Evolutionary conservation across 1,140 invertebrate species (phyloP).

Genomic region (Megalonaias nervosa): DNA sequence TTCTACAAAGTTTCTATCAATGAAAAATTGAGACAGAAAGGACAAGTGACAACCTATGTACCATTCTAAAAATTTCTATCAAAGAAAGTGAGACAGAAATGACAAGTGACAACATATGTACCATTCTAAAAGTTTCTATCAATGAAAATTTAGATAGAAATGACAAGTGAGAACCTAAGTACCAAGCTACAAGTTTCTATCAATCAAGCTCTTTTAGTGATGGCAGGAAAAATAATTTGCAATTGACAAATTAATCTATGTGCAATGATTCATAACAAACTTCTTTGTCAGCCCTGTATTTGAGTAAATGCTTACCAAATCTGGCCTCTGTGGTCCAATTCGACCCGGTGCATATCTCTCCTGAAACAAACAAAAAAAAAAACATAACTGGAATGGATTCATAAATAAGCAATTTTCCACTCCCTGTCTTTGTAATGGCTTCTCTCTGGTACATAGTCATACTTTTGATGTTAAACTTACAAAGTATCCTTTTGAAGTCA

Average conservation of each 20-base stretch:
- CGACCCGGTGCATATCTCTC: slow-evolving; percentile 43
- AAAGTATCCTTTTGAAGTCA: too few species aligned
- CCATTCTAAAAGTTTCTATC: neutral
- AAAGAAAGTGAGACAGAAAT: neutral
- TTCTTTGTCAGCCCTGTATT: neutral
- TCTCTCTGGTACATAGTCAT: too few species aligned
- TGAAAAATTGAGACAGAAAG: too few species aligned
- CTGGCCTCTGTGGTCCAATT: slow-evolving; percentile 24
- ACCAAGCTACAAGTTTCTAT: neutral
- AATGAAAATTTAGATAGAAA: neutral
- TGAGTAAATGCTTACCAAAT: slow-evolving; percentile 32
- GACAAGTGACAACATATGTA: neutral
- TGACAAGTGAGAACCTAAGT: neutral
- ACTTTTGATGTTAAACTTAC: too few species aligned
- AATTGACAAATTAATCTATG: neutral
- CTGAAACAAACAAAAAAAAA: slow-evolving; percentile 13
- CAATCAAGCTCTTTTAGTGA: neutral
- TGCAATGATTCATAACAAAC: neutral
- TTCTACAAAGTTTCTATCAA: too few species aligned
- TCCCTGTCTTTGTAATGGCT: too few species aligned
- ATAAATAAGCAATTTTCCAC: too few species aligned
- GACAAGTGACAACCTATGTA: too few species aligned
- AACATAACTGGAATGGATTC: too few species aligned
- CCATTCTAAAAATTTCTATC: neutral
- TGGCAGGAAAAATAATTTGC: neutral